These are phyloP conservation scores for Euclidia mi DNA, from an alignment of 2,888 invertebrate genomes.

Conservation along the genomic window DNA sequence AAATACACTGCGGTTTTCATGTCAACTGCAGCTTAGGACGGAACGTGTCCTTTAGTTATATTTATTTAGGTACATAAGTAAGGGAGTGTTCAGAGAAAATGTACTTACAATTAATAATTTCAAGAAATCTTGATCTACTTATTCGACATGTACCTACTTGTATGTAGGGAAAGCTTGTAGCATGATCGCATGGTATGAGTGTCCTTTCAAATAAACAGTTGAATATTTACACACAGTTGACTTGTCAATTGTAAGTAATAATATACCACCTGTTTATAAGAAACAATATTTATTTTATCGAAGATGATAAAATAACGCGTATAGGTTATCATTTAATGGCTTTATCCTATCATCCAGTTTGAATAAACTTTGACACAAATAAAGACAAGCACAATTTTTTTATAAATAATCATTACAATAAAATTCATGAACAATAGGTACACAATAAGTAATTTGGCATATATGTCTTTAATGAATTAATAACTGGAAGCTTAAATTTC, in stretches of 20 bases:
- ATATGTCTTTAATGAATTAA: conserved; percentile 37
- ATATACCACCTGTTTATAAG: conserved; percentile 46
- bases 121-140: conserved; percentile 84
- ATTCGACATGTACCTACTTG: conserved; percentile 78
- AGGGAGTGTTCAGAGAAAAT: conserved; percentile 80
- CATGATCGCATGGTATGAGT: conserved; percentile 77
- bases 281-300: conserved; percentile 29
- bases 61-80: conserved; percentile 62
- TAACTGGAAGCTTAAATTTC: conserved; percentile 78
- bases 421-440: conserved; percentile 49
- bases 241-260: conserved; percentile 2
- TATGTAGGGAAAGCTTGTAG: conserved; percentile 85
- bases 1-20: conserved; percentile 63
- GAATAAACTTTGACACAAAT: conserved; percentile 49
- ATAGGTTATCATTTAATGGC: conserved; percentile 41
- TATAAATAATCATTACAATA: conserved; percentile 42
- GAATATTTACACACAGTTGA: conserved; percentile 22
- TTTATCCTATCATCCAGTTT: conserved; percentile 53
- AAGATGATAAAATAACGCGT: conserved; percentile 55
- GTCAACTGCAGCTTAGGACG: conserved; percentile 79
- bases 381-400: conserved; percentile 61
- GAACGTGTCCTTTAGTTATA: conserved; percentile 76
- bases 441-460: conserved; percentile 57
- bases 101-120: conserved; percentile 84
- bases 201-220: conserved; percentile 43